Evolutionary conservation across 1,140 invertebrate genomes (phyloP).

Genomic region (Chironomus tepperi): DNA sequence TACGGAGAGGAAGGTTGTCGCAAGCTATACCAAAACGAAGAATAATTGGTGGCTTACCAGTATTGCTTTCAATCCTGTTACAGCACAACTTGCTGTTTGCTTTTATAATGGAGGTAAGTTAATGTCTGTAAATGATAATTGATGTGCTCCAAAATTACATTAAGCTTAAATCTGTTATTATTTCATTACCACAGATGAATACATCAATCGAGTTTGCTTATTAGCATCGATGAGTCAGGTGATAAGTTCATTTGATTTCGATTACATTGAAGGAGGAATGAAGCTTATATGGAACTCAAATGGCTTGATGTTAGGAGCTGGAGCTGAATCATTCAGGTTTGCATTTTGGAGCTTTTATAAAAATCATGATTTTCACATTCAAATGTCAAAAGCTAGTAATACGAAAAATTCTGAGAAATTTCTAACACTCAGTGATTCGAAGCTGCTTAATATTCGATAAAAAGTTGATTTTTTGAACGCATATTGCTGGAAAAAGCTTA

Average conservation of each 20-base stretch:
- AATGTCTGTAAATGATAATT: background rate
- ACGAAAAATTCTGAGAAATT: background rate
- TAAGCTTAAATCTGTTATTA: too few relatives aligned
- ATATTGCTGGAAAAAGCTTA: background rate
- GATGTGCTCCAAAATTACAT: too few relatives aligned
- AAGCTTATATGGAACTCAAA: background rate
- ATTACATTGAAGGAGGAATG: background rate
- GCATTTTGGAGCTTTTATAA: conserved; percentile 16
- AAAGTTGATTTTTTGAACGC: too few relatives aligned
- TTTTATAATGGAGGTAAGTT: conserved; percentile 4
- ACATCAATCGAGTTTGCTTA: background rate
- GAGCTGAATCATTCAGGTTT: background rate
- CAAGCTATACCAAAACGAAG: background rate
- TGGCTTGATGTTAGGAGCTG: background rate
- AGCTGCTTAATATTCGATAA: background rate
- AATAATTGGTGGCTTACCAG: background rate
- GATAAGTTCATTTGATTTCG: conserved; percentile 1
- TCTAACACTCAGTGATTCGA: background rate
- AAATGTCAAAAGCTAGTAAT: background rate
- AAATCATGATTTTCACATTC: background rate
- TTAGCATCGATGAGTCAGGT: conserved; percentile 19
- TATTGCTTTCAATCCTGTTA: conserved; percentile 12
- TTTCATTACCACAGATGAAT: background rate
- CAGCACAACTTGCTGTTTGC: conserved; percentile 10
- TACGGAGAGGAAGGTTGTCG: background rate